phyloP scores from a whole-genome alignment of 2,113 vertebrate genomes.

The Oryzias melastigma region DNA sequence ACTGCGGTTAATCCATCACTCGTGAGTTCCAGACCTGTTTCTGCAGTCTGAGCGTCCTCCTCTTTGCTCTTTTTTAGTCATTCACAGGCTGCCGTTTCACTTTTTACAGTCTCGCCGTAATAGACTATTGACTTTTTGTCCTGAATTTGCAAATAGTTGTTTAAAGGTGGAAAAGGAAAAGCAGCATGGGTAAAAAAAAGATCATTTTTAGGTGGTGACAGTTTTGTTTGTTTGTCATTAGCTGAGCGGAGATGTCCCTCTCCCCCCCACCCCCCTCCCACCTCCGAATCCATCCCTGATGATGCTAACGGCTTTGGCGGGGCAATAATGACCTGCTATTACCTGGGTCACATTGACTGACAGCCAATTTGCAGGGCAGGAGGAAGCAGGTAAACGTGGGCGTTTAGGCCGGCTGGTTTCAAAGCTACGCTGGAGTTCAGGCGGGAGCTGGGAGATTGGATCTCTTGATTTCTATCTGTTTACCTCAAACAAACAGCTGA shows the following conservation, averaged over 20 bases:
- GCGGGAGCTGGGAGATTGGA: constrained; percentile 7
- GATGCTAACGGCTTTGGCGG: constrained; percentile 31
- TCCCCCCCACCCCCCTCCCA: too few species aligned
- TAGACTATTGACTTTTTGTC: constrained; percentile 44
- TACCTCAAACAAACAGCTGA: constrained; percentile 2
- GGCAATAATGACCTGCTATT: constrained; percentile 69
- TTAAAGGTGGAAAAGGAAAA: constrained; percentile 19
- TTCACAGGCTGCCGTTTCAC: constrained; percentile 5
- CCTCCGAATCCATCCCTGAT: constrained; percentile 12
- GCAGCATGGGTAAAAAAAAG: too few species aligned
- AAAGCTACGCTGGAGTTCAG: constrained; percentile 1
- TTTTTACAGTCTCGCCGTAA: constrained; percentile 23
- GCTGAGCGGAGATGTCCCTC: constrained; percentile 30
- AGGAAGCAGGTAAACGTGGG: constrained; percentile 33
- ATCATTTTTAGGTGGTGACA: constrained; percentile 1
- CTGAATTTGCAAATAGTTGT: constrained; percentile 35
- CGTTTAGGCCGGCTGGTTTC: constrained; percentile 5
- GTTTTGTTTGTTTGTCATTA: constrained; percentile 64
- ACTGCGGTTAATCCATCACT: too few species aligned
- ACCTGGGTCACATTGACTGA: constrained; percentile 55
- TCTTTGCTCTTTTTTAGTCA: neutral
- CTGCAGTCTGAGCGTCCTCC: neutral
- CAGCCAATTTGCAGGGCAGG: constrained; percentile 51
- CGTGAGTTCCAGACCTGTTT: neutral
- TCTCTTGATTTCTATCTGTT: constrained; percentile 11